Evolutionary conservation across 2,797 vertebrate genomes (phyloP), one percentile per base, ranked within the genome.

Genomic region (Propithecus perrieri): DNA sequence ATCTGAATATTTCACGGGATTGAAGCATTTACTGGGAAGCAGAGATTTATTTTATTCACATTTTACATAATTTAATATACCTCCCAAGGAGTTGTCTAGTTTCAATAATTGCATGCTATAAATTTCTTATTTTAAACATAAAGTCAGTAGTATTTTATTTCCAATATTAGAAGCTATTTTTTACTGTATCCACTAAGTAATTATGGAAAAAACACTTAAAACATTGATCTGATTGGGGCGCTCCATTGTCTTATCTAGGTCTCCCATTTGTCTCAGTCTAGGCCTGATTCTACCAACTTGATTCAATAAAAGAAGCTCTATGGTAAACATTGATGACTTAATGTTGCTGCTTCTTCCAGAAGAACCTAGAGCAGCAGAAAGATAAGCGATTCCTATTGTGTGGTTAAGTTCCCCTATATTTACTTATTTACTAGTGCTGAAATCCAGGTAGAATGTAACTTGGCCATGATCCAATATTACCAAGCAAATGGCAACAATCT

Each of bases 41-140:
- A 53, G 6, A 85, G 7, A 90, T 75, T 85, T 93, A 46, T 84
- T 96, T 71, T 78, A 97, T 46, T 91, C 33, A 83, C 18, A 83
- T 53, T 69, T 93, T 88, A 75, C 55, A 72, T 67, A 80, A 59
- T 59, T 96, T 28, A 91, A 79, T 13, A 61, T 79, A 28, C 30
- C 24, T 93, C 30, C 26, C 57, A 85, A 90, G 65, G 76, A 95
- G 30, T 55, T 65, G 7, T 85, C 28, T 96, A 74, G 88, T 85
- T 94, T 24, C 4, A 71, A 79, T 71, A 83, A 63, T 12, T 94
- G 22, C 12, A 41, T 41, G 17, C 88, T 75, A 81, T 30, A 80
- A 78, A 89, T 53, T 74, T 24, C 50, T 78, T 93, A 85, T 93
- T 86, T 97, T 83, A 86, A 95, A 69, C 5, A 85, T 50, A 67